Evolutionary conservation across 2,888 invertebrate genomes (phyloP).

Genomic region (Onchidella celtica): DNA sequence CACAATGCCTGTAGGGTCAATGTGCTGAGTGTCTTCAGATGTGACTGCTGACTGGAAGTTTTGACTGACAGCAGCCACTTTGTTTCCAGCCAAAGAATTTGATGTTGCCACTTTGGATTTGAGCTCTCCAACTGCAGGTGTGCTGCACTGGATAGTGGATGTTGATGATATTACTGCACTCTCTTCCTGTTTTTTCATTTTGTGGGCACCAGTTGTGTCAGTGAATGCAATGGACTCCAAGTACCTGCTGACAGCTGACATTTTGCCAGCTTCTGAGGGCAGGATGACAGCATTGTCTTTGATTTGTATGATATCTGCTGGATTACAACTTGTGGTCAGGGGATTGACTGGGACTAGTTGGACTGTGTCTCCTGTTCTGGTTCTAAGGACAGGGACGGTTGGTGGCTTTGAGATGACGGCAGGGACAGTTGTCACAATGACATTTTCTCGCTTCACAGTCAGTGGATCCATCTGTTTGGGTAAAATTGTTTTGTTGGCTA

Average conservation of each 20-base stretch:
- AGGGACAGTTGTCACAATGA: not conserved
- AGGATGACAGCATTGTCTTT: conserved; percentile 21
- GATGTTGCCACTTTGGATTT: not conserved
- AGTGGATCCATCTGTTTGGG: not conserved
- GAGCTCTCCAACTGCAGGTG: not conserved
- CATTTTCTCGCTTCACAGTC: not conserved
- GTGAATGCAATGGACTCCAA: conserved; percentile 25
- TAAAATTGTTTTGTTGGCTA: not conserved
- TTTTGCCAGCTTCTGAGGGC: not conserved
- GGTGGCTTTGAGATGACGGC: not conserved
- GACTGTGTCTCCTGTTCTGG: conserved; percentile 30
- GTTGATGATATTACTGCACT: not conserved
- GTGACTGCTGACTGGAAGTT: not conserved
- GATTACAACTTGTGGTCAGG: not conserved
- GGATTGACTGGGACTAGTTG: conserved; percentile 29
- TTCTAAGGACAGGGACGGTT: conserved; percentile 2
- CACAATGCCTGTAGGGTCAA: conserved; percentile 3
- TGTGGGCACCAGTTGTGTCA: not conserved
- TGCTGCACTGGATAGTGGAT: not conserved
- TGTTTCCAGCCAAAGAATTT: not conserved
- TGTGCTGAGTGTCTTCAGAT: not conserved
- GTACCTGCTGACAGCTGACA: conserved; percentile 6
- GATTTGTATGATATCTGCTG: conserved; percentile 38
- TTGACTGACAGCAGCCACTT: not conserved
- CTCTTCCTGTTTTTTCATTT: not conserved